These are phyloP conservation scores for Channa argus DNA, from an alignment of 2,113 vertebrate species.

Conservation along the genomic window DNA sequence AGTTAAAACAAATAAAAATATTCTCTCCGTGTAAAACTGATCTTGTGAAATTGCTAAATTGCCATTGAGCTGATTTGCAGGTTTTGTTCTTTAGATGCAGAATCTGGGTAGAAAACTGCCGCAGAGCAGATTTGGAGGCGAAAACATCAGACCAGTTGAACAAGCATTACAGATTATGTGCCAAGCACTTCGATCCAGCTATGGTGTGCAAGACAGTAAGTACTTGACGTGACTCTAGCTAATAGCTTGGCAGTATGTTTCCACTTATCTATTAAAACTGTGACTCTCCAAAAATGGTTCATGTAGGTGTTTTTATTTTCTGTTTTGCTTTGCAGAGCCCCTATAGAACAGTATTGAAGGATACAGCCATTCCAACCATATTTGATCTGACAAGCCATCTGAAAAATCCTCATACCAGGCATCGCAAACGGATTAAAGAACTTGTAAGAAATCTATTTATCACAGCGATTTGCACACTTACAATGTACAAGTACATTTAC, in stretches of 20 bases:
- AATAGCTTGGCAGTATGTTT: not conserved
- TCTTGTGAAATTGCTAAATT: no score
- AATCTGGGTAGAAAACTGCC: conserved; percentile 97
- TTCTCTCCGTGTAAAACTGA: no score
- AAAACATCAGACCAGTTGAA: conserved; percentile 96
- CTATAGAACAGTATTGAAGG: conserved; percentile 94
- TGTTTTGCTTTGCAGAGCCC: conserved; percentile 89
- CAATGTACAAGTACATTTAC: no score
- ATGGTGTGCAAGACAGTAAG: conserved; percentile 96
- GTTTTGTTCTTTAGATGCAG: conserved; percentile 83
- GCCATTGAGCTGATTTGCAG: no score
- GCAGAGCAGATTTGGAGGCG: conserved; percentile 92
- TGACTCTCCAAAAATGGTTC: not conserved
- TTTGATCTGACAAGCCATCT: conserved; percentile 95
- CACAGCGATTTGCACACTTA: no score
- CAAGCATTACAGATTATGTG: conserved; percentile 94
- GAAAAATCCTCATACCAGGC: conserved; percentile 92
- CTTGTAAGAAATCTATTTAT: conserved; percentile 82
- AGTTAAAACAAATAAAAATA: no score
- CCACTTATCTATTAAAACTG: not conserved
- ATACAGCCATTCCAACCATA: conserved; percentile 95
- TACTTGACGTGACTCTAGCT: conserved; percentile 11
- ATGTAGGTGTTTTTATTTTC: not conserved
- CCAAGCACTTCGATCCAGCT: conserved; percentile 94
- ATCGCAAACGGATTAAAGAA: conserved; percentile 95